A percentile compares a stretch with the other conserved stretches of the same genome.
These are phyloP conservation scores for Syngnathus floridae DNA, from an alignment of 2,113 vertebrate species.

Conservation along the genomic window DNA sequence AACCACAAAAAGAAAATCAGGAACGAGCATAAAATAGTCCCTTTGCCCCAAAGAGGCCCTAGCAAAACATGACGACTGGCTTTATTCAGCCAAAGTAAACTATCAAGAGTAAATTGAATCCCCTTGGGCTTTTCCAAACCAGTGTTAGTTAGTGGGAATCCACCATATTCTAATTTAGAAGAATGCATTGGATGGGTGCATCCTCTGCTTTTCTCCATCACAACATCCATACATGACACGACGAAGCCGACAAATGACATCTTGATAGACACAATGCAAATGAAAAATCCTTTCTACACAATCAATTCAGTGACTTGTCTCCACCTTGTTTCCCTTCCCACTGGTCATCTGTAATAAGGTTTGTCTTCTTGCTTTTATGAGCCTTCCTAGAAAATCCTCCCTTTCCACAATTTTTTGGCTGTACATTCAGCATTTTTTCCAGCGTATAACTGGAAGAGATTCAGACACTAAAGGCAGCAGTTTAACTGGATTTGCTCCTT, in stretches of 20 bases:
- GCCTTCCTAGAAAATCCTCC: constrained; percentile 49
- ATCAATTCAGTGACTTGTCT: not conserved
- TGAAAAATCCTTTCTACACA: no score
- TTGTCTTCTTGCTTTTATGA: constrained; percentile 27
- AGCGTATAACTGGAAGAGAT: constrained; percentile 55
- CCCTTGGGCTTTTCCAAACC: constrained; percentile 13
- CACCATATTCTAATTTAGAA: not conserved
- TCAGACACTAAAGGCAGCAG: constrained; percentile 47
- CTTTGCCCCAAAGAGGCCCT: constrained; percentile 46
- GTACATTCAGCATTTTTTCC: constrained; percentile 53
- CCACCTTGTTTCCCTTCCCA: constrained; percentile 2
- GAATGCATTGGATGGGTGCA: not conserved
- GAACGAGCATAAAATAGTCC: constrained; percentile 42
- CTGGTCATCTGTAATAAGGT: constrained; percentile 3
- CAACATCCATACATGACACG: not conserved
- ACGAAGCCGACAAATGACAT: not conserved
- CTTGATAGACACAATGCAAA: not conserved
- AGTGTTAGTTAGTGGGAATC: constrained; percentile 3
- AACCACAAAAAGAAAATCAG: constrained; percentile 24
- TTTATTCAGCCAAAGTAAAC: constrained; percentile 18
- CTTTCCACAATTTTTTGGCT: constrained; percentile 52
- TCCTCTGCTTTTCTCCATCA: not conserved
- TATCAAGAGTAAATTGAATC: not conserved
- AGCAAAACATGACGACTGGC: constrained; percentile 8
- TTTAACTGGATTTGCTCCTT: constrained; percentile 23